Evolutionary conservation across 2,113 vertebrate genomes (phyloP), one percentile per base, ranked within the genome.

Genomic region (Catharus bicknelli): DNA sequence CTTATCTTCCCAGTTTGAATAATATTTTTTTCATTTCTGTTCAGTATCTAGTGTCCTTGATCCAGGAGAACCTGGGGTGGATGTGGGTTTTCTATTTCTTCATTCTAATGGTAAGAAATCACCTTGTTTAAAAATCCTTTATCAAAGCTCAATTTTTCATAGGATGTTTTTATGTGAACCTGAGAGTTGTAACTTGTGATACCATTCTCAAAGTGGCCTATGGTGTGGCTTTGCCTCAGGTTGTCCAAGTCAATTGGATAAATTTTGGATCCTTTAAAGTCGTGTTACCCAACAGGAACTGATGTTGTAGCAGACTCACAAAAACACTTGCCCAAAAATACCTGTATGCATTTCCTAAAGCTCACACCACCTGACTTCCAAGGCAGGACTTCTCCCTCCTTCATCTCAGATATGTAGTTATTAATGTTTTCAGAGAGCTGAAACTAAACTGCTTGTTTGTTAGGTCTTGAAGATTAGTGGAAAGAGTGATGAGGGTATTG

Each of bases 1-100:
- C 64, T 63, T 69, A 20, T 88, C 54, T 90, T 90, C 34, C 53
- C 45, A 36, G 27, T 86, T 29, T 82, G 59, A 88, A 30, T 75
- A 20, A 43, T 69, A 47, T 51, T 69, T 38, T 15, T 26, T 45
- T 62, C 7, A 63, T 83, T 67, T 93, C 8, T 40, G 61, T 97
- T 86, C 90, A 99, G 99, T 99, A 98, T 88, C 93, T 99, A 88
- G 99, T 99, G 87, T 99, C 99, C 55, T 97, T 99, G 95, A 99
- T 99, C 54, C 98, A 99, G 95, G 98, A 98, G 92, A 98, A 97
- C 82, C 95, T 99, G 72, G 97, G 96, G 93, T 99, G 99, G 99
- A 99, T 98, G 98, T 98, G 96, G 92, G 99, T 99, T 64, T 99
- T 99, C 98, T 99, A 99, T 97, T 99, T 99, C 97, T 99, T 99